Conservation (phyloP, 2,797 vertebrate species). For the Microctenopoma lineatum region DNA sequence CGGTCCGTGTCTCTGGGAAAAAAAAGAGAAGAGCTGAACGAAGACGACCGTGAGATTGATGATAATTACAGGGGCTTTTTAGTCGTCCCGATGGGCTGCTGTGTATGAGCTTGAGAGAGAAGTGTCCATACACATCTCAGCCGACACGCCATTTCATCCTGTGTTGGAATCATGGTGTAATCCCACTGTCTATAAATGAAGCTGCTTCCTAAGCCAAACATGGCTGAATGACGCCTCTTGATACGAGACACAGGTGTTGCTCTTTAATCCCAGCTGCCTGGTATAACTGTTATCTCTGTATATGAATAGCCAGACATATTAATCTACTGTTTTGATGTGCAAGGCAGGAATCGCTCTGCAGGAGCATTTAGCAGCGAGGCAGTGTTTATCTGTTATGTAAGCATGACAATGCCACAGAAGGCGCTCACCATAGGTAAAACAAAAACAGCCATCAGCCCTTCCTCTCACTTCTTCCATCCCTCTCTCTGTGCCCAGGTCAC, state of each 20-base stretch:
- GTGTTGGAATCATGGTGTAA: slow-evolving; percentile 14
- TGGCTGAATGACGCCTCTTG: slow-evolving; percentile 15
- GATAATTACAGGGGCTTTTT: background rate
- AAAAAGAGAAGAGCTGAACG: slow-evolving; percentile 14
- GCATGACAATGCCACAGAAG: slow-evolving; percentile 37
- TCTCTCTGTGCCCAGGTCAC: slow-evolving; percentile 36
- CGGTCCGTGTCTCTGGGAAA: slow-evolving; percentile 8
- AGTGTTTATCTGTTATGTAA: slow-evolving; percentile 61
- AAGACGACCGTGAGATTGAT: slow-evolving; percentile 4
- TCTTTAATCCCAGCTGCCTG: slow-evolving; percentile 28
- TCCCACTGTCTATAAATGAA: slow-evolving; percentile 18
- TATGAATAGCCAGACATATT: slow-evolving; percentile 46
- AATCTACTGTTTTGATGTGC: slow-evolving; percentile 24
- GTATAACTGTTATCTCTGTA: slow-evolving; percentile 44
- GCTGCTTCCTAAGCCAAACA: slow-evolving; percentile 43
- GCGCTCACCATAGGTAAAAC: slow-evolving; percentile 28
- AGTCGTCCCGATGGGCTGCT: slow-evolving; percentile 2
- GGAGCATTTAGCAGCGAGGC: slow-evolving; percentile 11
- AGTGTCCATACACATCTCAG: slow-evolving; percentile 36
- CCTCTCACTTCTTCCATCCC: slow-evolving; percentile 49
- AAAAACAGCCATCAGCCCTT: slow-evolving; percentile 56
- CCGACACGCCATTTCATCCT: slow-evolving; percentile 46
- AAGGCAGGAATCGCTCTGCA: slow-evolving; percentile 3
- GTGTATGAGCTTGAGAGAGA: slow-evolving; percentile 12
- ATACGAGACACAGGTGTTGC: slow-evolving; percentile 29